phyloP scores from a whole-genome alignment of 53 echinoderm and acorn worm species.

The Antedon mediterranea region DNA sequence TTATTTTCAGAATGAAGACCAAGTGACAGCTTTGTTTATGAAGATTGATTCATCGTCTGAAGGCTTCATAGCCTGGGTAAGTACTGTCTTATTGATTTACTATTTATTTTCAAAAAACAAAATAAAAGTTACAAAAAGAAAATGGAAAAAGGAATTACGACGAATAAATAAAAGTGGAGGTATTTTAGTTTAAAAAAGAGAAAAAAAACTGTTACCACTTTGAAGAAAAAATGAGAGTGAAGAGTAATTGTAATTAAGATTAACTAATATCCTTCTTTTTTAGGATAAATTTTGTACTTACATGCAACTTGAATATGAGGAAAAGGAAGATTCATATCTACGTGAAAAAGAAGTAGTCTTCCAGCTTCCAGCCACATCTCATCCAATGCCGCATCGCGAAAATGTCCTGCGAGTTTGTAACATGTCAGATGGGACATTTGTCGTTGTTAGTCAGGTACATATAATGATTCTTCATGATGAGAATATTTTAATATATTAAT shows the following conservation, averaged over 20 bases:
- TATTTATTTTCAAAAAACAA: too few species aligned
- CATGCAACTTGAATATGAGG: slow-evolving; percentile 98
- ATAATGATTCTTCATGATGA: too few species aligned
- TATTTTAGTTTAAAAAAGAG: too few species aligned
- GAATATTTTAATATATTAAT: too few species aligned
- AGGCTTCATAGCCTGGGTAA: slow-evolving; percentile 93
- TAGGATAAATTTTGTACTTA: slow-evolving; percentile 99
- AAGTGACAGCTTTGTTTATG: slow-evolving; percentile 93
- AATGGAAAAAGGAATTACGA: too few species aligned
- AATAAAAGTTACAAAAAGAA: too few species aligned
- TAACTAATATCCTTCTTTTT: too few species aligned
- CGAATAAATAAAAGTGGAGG: too few species aligned
- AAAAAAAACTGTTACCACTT: too few species aligned
- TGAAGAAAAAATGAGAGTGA: too few species aligned
- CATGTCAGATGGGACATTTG: slow-evolving; percentile 79
- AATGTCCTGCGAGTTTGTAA: slow-evolving; percentile 51
- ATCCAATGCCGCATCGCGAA: slow-evolving; percentile 72
- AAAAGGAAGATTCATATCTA: slow-evolving; percentile 84
- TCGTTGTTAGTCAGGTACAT: slow-evolving; percentile 79
- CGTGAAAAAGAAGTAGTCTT: slow-evolving; percentile 89
- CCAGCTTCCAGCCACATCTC: slow-evolving; percentile 62
- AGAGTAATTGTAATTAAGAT: too few species aligned
- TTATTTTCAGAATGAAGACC: slow-evolving; percentile 86
- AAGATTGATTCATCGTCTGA: slow-evolving; percentile 89
- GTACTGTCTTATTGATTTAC: too few species aligned